Evolutionary conservation across 2,888 invertebrate species (phyloP), one percentile per base, ranked within the genome.

Genomic region (Metalampra italica): DNA sequence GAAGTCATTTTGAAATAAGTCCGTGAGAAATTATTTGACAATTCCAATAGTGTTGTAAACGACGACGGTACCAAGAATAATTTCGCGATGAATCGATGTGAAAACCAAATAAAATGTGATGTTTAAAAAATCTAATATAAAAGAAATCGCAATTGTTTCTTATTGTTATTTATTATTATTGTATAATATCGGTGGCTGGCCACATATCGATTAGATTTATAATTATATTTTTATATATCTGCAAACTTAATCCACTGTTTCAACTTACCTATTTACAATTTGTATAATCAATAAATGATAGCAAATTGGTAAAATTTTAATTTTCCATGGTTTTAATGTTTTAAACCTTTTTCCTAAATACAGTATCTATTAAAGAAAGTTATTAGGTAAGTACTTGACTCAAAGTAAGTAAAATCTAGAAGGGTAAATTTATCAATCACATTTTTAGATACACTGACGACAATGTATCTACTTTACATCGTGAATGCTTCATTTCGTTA

Each of bases 211-310:
- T 74, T 68, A 74, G 62, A 78, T 73, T 81, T 79, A 78, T 75
- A 62, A 78, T 79, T 77, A 76, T 78, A 78, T 86, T 81, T 86
- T 83, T 83, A 77, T 81, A 67, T 64, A 75, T 75, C 62, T 29
- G 30, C 71, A 65, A n/a, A 60, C 48, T 74, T 64, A 75, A 72
- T 75, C 62, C 74, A 75, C 72, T 83, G 75, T 85, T 82, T 78
- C 72, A 68, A 81, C 68, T 81, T 73, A 74, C 69, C 71, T 78
- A 68, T 22, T 3, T 75, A 80, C 87, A 86, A 88, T 88, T 88
- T 88, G 87, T 86, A 64, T 82, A 78, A 82, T 87, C 85, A 88
- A 88, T 87, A 48, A 88, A 88, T 75, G 73, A 82, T 84, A 78
- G 75, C 88, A 87, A 85, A 87, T 88, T 88, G 88, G 65, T 59